A percentile compares a stretch with the other conserved stretches of the same genome.
These are phyloP conservation scores for Microplitis mediator DNA, from an alignment of 1,140 invertebrate genomes.

Conservation along the genomic window DNA sequence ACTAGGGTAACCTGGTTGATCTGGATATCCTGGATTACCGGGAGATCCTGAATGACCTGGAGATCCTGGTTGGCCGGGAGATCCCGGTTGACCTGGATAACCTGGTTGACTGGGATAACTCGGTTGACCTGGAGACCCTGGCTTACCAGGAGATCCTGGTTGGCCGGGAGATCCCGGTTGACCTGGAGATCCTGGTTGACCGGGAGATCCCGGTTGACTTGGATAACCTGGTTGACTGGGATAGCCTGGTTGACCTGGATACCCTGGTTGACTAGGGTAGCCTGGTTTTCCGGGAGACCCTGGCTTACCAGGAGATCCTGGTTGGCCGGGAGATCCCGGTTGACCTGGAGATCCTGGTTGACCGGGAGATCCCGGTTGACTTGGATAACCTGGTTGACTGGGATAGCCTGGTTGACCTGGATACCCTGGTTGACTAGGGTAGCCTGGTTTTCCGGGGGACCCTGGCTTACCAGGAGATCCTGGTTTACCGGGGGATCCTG, in stretches of 20 bases:
- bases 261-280: conserved; percentile 50
- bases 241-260: too few species aligned
- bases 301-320: conserved; percentile 4
- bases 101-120: too few species aligned
- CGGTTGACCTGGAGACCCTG: conserved; percentile 34
- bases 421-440: conserved; percentile 10
- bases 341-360: too few species aligned
- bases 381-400: conserved; percentile 21
- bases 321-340: neutral
- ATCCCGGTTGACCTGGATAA: too few species aligned
- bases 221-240: conserved; percentile 27
- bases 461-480: too few species aligned
- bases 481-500: too few species aligned
- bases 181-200: conserved; percentile 31
- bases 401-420: conserved; percentile 27
- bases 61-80: too few species aligned
- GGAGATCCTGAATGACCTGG: too few species aligned
- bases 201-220: conserved; percentile 52
- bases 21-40: conserved; percentile 23
- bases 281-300: conserved; percentile 14
- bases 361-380: conserved; percentile 29
- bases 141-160: conserved; percentile 47
- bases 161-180: neutral
- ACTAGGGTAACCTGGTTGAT: neutral
- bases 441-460: neutral